These are phyloP conservation scores for Caenorhabditis angaria DNA, from an alignment of 2,888 invertebrate genomes.

Conservation along the genomic window DNA sequence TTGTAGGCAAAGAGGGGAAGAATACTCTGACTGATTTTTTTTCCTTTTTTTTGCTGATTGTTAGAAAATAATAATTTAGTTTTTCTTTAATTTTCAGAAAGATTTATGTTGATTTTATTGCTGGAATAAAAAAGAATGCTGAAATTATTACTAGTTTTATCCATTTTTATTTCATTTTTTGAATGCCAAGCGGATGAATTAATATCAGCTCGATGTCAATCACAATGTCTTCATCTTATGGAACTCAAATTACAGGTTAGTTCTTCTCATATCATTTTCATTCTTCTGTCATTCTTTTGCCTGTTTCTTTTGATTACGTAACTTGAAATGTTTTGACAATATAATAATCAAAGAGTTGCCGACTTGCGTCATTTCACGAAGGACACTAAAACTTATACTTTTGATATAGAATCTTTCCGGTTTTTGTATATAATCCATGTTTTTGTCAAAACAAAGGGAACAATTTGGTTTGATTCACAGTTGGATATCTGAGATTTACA, in stretches of 20 bases:
- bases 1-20: slow-evolving; percentile 6
- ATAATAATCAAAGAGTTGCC: background rate
- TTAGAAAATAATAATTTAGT: background rate
- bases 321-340: background rate
- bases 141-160: background rate
- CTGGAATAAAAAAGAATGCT: background rate
- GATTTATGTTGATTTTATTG: background rate
- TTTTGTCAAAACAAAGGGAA: background rate
- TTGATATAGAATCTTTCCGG: no score
- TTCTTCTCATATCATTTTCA: slow-evolving; percentile 8
- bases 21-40: background rate
- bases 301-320: background rate
- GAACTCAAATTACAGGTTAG: slow-evolving; percentile 59
- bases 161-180: background rate
- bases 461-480: background rate
- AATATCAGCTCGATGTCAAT: slow-evolving; percentile 63
- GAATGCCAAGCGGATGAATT: slow-evolving; percentile 48
- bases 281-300: background rate
- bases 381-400: background rate
- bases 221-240: slow-evolving; percentile 65
- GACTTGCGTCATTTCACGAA: background rate
- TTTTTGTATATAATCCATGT: background rate
- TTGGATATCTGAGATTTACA: slow-evolving; percentile 1
- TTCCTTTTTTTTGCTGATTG: background rate
- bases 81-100: no score